Conservation (phyloP, 2,888 invertebrate genomes). For the Eristalis arbustorum region DNA sequence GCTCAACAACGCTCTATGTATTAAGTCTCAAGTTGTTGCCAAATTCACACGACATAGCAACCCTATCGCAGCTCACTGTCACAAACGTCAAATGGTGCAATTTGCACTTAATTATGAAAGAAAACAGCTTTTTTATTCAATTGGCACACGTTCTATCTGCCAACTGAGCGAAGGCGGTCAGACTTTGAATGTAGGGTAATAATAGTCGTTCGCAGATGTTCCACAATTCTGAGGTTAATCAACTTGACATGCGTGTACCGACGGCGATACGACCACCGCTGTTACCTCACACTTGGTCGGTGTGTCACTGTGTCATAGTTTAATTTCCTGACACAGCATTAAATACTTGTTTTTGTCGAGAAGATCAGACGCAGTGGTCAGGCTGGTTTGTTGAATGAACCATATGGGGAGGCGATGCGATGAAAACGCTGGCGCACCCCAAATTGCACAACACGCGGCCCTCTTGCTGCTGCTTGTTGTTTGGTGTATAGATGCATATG, state of each 20-base stretch:
- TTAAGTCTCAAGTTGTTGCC: neutral
- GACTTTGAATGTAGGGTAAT: neutral
- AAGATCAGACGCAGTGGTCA: slow-evolving; percentile 33
- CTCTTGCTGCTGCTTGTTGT: slow-evolving; percentile 32
- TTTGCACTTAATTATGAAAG: slow-evolving; percentile 42
- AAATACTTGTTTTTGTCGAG: slow-evolving; percentile 10
- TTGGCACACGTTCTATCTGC: slow-evolving; percentile 42
- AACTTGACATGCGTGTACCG: slow-evolving; percentile 51
- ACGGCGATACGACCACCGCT: slow-evolving; percentile 3
- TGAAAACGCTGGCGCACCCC: neutral
- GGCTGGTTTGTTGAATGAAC: neutral
- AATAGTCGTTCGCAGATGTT: slow-evolving; percentile 19
- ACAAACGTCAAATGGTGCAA: slow-evolving; percentile 10
- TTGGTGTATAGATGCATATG: slow-evolving; percentile 41
- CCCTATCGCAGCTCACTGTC: neutral
- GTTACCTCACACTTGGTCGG: slow-evolving; percentile 12
- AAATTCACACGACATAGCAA: neutral
- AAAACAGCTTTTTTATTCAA: slow-evolving; percentile 13
- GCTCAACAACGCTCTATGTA: too few species aligned
- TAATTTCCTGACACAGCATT: neutral
- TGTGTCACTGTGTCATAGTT: slow-evolving; percentile 52
- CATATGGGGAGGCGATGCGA: slow-evolving; percentile 14
- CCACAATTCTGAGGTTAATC: slow-evolving; percentile 50
- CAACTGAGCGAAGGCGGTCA: neutral
- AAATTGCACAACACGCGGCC: slow-evolving; percentile 39